phyloP scores from a whole-genome alignment of 2,113 vertebrate genomes.

The Helogale parvula region DNA sequence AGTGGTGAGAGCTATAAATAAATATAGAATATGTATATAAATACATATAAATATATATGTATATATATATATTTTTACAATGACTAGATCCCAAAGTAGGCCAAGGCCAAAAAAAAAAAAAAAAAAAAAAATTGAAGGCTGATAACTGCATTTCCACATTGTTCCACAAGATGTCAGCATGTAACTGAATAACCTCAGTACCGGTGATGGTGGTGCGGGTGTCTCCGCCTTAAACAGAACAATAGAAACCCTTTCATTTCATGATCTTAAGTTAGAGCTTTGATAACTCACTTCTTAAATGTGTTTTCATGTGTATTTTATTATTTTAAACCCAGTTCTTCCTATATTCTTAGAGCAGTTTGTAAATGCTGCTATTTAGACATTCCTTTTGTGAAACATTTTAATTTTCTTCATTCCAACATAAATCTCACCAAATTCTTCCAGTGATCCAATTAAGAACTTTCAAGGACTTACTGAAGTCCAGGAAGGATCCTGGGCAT shows the following conservation, averaged over 20 bases:
- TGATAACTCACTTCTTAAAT: neutral
- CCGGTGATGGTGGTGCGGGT: neutral
- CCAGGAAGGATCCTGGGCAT: neutral
- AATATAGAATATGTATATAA: neutral
- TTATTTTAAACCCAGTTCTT: neutral
- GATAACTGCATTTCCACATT: slow-evolving; percentile 59
- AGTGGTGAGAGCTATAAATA: neutral
- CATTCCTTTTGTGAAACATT: neutral
- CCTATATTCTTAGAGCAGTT: neutral
- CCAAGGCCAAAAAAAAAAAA: neutral
- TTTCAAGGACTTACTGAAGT: neutral
- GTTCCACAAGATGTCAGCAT: slow-evolving; percentile 88
- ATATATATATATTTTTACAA: neutral
- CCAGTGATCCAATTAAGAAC: neutral
- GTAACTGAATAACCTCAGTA: slow-evolving; percentile 61
- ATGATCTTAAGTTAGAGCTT: neutral
- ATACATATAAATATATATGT: neutral
- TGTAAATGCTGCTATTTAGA: neutral
- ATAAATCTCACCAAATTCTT: neutral
- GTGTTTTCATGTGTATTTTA: neutral
- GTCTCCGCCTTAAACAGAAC: slow-evolving; percentile 62
- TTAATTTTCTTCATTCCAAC: neutral
- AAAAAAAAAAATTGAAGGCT: neutral
- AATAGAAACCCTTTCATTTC: slow-evolving; percentile 69
- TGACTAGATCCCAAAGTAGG: neutral